Evolutionary conservation across 2,797 vertebrate genomes (phyloP).

Genomic region (Platyrinchus mystaceus): DNA sequence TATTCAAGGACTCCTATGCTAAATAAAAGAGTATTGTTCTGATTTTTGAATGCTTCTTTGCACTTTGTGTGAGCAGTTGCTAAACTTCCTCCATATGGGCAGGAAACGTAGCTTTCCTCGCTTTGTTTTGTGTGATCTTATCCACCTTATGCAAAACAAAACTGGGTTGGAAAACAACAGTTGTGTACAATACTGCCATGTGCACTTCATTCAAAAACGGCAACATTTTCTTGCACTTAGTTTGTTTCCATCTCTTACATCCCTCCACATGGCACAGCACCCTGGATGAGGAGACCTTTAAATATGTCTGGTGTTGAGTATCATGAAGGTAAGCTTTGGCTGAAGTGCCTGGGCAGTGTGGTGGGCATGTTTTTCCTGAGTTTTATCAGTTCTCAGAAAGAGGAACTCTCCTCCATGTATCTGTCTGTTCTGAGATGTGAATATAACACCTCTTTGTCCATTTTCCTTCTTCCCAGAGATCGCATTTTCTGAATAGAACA

Average conservation of each 20-base stretch:
- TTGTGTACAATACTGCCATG: neutral
- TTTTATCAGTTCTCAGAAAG: neutral
- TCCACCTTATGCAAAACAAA: neutral
- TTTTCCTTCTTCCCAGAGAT: neutral
- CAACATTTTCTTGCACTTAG: neutral
- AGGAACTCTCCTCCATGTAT: neutral
- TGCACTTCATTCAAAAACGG: neutral
- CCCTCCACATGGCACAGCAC: neutral
- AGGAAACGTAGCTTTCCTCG: constrained; percentile 52
- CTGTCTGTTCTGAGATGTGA: neutral
- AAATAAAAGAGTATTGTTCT: neutral
- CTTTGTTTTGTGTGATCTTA: constrained; percentile 27
- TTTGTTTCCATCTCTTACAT: neutral
- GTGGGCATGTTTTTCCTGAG: neutral
- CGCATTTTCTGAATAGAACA: neutral
- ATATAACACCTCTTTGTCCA: neutral
- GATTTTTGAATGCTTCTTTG: neutral
- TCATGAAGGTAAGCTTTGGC: neutral
- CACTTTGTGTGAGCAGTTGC: neutral
- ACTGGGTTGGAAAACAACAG: neutral
- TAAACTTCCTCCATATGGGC: constrained; percentile 22
- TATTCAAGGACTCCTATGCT: neutral
- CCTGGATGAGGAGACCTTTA: neutral
- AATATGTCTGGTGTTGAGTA: neutral
- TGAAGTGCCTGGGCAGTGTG: neutral